Percentiles rank a stretch among this genome's conserved stretches.
phyloP scores from a whole-genome alignment of 2,888 invertebrate species.

The Lasioglossum malachurum region DNA sequence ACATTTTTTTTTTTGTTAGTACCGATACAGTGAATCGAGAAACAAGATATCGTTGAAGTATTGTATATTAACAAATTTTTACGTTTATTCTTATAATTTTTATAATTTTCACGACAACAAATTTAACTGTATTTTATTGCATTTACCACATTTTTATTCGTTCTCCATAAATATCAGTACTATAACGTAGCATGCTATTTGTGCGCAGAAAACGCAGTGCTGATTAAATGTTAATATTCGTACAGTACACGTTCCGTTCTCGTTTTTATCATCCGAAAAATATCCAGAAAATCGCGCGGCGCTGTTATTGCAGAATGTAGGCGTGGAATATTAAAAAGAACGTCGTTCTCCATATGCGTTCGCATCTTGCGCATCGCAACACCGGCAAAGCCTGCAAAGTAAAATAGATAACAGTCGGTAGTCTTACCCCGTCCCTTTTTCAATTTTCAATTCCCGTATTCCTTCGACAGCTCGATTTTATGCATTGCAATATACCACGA shows the following conservation, averaged over 20 bases:
- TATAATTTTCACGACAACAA: too few species aligned
- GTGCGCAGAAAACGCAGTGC: background rate
- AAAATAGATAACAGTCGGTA: background rate
- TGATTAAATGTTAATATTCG: background rate
- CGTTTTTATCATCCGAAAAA: background rate
- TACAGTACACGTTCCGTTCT: background rate
- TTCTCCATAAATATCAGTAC: background rate
- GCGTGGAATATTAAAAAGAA: constrained; percentile 9
- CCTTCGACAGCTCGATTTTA: background rate
- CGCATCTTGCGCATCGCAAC: background rate
- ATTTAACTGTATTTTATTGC: background rate
- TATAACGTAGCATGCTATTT: background rate
- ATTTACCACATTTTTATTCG: background rate
- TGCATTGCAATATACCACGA: background rate
- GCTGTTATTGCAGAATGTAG: background rate
- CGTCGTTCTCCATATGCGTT: background rate
- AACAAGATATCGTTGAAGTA: too few species aligned
- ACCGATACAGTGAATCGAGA: too few species aligned
- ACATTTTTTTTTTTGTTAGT: too few species aligned
- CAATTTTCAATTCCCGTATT: background rate
- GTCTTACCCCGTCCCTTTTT: background rate
- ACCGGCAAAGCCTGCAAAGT: background rate
- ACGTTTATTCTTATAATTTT: too few species aligned
- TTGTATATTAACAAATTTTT: too few species aligned
- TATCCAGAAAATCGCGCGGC: background rate